Evolutionary conservation across 2,888 invertebrate species (phyloP).

Genomic region (Ophion slaviceki): DNA sequence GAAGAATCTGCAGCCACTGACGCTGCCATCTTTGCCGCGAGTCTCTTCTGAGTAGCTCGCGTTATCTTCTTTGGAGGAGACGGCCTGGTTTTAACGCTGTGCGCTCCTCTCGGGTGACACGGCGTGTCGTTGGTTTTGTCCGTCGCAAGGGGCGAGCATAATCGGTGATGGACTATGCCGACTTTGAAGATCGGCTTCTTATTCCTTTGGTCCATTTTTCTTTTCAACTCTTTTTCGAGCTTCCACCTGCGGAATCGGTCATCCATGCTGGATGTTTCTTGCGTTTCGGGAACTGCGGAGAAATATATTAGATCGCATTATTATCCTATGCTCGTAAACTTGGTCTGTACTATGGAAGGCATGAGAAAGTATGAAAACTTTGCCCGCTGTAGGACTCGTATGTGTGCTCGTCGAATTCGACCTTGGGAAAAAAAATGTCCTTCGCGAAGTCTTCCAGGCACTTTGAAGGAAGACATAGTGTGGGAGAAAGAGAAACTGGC

Average conservation of each 20-base stretch:
- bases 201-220: constrained; percentile 67
- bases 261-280: constrained; percentile 32
- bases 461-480: no score
- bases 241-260: constrained; percentile 73
- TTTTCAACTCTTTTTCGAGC: constrained; percentile 70
- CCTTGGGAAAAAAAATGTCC: no score
- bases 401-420: no score
- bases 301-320: background rate
- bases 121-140: constrained; percentile 12
- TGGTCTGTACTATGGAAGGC: background rate
- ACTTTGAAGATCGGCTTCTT: constrained; percentile 77
- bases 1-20: background rate
- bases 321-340: background rate
- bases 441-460: background rate
- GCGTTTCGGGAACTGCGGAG: background rate
- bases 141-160: constrained; percentile 72
- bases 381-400: no score
- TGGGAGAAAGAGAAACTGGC: background rate
- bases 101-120: constrained; percentile 51
- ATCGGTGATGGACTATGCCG: constrained; percentile 76
- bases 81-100: background rate
- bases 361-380: no score
- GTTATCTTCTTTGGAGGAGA: constrained; percentile 72
- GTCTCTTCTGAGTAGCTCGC: constrained; percentile 77
- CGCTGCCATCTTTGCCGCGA: constrained; percentile 69